Evolutionary conservation across 2,888 invertebrate species (phyloP).

Genomic region (Ganaspis brasiliensis): DNA sequence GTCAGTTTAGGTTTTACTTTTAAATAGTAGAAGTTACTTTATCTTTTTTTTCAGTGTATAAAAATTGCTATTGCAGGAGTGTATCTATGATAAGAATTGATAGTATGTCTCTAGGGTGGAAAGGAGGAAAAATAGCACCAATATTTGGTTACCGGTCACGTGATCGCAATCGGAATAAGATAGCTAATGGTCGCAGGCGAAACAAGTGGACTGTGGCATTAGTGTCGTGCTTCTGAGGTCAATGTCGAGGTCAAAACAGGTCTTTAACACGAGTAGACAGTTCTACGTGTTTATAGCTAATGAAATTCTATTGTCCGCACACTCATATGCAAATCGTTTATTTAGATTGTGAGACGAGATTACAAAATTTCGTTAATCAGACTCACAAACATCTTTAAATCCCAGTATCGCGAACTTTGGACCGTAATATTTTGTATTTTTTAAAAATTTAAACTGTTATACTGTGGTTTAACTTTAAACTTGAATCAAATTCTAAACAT

Average conservation of each 20-base stretch:
- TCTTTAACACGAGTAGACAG: conserved; percentile 39
- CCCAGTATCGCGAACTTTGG: too few relatives aligned
- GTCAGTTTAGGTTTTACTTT: too few relatives aligned
- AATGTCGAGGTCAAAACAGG: conserved; percentile 37
- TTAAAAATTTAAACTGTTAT: too few relatives aligned
- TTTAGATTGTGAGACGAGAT: conserved; percentile 24
- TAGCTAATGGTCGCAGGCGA: conserved; percentile 9
- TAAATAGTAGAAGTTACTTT: too few relatives aligned
- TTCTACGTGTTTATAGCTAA: conserved; percentile 32
- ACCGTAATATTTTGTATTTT: too few relatives aligned
- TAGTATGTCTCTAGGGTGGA: not conserved
- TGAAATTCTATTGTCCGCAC: conserved; percentile 33
- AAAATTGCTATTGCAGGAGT: too few relatives aligned
- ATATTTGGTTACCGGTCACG: conserved; percentile 15
- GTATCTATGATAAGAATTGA: not conserved
- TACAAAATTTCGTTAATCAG: conserved; percentile 1
- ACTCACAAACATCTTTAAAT: too few relatives aligned
- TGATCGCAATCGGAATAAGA: conserved; percentile 20
- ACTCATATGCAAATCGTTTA: conserved; percentile 6
- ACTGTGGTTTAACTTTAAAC: too few relatives aligned
- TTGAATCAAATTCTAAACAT: too few relatives aligned
- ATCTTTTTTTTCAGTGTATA: too few relatives aligned
- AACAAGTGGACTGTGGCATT: conserved; percentile 17
- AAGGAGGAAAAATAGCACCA: not conserved
- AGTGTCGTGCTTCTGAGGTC: conserved; percentile 24